phyloP scores from a whole-genome alignment of 2,888 invertebrate genomes.

The Lymantria monacha region DNA sequence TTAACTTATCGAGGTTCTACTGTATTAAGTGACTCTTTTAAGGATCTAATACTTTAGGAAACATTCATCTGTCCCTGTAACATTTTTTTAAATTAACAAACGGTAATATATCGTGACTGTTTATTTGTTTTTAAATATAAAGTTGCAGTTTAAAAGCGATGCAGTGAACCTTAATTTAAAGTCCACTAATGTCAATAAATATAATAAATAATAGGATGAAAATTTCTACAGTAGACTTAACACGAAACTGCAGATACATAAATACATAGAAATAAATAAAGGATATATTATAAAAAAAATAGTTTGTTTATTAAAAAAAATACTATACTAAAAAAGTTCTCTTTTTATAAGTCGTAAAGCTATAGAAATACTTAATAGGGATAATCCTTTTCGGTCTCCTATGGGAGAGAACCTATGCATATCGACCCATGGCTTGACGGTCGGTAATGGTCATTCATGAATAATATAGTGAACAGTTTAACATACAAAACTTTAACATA shows the following conservation, averaged over 20 bases:
- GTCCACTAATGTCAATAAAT: too few species aligned
- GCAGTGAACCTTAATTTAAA: too few species aligned
- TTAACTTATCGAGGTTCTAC: neutral
- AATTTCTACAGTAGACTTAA: too few species aligned
- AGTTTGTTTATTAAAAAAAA: neutral
- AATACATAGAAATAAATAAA: too few species aligned
- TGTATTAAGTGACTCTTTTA: neutral
- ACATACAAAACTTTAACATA: conserved; percentile 2
- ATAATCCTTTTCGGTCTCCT: conserved; percentile 1
- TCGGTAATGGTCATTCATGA: conserved; percentile 3
- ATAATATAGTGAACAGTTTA: conserved; percentile 3
- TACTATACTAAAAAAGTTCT: neutral
- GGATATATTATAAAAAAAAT: too few species aligned
- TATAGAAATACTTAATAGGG: neutral
- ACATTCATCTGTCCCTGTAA: too few species aligned
- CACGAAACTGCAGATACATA: too few species aligned
- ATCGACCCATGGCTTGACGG: neutral
- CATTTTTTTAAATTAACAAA: too few species aligned
- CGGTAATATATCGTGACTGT: too few species aligned
- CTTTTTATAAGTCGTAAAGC: neutral
- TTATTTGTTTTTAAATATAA: too few species aligned
- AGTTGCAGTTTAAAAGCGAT: too few species aligned
- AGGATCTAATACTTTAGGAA: neutral
- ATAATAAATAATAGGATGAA: too few species aligned
- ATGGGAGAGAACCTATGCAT: neutral